Evolutionary conservation across 35 echinoderm and acorn worm species (phyloP).

Genomic region (Diadema setosum): DNA sequence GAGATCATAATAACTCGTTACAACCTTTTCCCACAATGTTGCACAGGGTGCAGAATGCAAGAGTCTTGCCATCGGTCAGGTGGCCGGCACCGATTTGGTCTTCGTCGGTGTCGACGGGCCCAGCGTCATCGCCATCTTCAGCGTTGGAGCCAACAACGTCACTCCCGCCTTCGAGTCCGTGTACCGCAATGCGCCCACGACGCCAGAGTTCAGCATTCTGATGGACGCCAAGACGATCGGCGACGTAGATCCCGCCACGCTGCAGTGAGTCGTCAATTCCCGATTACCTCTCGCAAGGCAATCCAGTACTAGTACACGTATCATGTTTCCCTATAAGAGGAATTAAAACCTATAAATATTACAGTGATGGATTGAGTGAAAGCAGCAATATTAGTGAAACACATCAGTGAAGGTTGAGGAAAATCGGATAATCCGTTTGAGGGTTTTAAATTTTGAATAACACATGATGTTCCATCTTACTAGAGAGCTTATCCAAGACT

Average conservation of each 20-base stretch:
- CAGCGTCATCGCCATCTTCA: slow-evolving; percentile 16
- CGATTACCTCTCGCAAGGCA: neutral
- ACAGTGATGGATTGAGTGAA: too few species aligned
- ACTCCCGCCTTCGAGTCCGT: neutral
- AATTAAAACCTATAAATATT: too few species aligned
- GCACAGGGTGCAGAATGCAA: slow-evolving; percentile 10
- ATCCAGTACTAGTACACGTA: neutral
- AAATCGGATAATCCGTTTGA: too few species aligned
- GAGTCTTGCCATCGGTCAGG: neutral
- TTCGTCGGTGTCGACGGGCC: slow-evolving; percentile 6
- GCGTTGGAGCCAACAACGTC: neutral
- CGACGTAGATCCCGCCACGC: neutral
- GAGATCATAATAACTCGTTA: too few species aligned
- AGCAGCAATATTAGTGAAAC: too few species aligned
- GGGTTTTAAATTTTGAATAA: too few species aligned
- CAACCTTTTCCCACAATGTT: too few species aligned
- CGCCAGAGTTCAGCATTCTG: neutral
- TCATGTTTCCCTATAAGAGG: neutral
- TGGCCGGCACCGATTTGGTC: neutral
- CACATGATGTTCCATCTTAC: too few species aligned
- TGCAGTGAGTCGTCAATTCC: neutral
- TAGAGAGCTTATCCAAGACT: too few species aligned
- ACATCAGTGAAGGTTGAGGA: too few species aligned
- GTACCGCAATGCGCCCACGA: neutral
- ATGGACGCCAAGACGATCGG: neutral